A percentile compares a stretch with the other conserved stretches of the same genome.
Evolutionary conservation across 2,888 invertebrate species (phyloP).

Genomic region (Ptychoptera albimana): DNA sequence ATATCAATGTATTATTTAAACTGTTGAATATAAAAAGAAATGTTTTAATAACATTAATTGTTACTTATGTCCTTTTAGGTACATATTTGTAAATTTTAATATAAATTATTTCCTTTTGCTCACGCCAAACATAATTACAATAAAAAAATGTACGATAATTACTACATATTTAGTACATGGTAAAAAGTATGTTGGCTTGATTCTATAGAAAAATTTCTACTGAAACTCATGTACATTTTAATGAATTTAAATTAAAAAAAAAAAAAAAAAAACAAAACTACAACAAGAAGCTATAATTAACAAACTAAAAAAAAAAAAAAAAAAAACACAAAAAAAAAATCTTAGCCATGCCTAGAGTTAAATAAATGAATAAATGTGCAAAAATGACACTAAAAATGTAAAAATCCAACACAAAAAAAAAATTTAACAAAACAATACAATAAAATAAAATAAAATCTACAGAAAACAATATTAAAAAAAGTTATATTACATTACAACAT

Average conservation of each 20-base stretch:
- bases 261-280: too few species aligned
- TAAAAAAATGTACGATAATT: too few species aligned
- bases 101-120: too few species aligned
- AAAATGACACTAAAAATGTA: too few species aligned
- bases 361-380: background rate
- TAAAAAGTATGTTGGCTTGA: background rate
- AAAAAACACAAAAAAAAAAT: background rate
- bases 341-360: background rate
- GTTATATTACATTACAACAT: background rate
- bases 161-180: too few species aligned
- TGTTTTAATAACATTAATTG: too few species aligned
- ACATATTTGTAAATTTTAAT: too few species aligned
- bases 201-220: background rate
- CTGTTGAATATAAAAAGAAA: too few species aligned
- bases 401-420: background rate
- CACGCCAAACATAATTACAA: too few species aligned
- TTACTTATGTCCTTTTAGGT: too few species aligned
- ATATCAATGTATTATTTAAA: too few species aligned
- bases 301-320: background rate
- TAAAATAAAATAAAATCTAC: background rate
- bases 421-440: background rate
- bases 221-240: background rate
- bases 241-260: background rate
- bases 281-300: background rate
- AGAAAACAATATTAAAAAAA: background rate